Percentiles rank a stretch among this genome's conserved stretches.
These are phyloP conservation scores for Branchellion lobata DNA, from an alignment of 2,888 invertebrate species.

Conservation along the genomic window DNA sequence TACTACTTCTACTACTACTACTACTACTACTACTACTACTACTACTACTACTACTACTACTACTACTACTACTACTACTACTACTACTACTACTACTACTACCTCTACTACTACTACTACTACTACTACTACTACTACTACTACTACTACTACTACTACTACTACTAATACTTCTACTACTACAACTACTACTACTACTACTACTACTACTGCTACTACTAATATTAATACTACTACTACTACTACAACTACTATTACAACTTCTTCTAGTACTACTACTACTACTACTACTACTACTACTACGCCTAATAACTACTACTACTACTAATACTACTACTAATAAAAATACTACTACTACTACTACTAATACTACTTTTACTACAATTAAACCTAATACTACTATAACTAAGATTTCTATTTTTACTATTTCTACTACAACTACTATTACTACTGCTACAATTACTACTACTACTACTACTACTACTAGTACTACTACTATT, in stretches of 20 bases:
- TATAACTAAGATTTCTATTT: not conserved
- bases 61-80: not conserved
- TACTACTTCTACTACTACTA: not conserved
- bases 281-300: slow-evolving; percentile 22
- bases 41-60: not conserved
- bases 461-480: slow-evolving; percentile 21
- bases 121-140: not conserved
- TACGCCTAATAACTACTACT: slow-evolving; percentile 3
- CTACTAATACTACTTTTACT: not conserved
- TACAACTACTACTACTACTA: not conserved
- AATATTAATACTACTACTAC: not conserved
- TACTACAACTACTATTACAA: slow-evolving; percentile 1
- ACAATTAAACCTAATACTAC: not conserved
- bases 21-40: not conserved
- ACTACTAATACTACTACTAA: slow-evolving; percentile 1
- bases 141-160: not conserved
- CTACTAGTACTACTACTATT: slow-evolving; percentile 18
- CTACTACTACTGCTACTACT: slow-evolving; percentile 12
- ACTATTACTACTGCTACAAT: not conserved
- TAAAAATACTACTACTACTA: slow-evolving; percentile 1
- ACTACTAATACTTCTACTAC: not conserved
- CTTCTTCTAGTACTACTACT: not conserved
- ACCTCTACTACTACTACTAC: not conserved
- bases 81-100: not conserved
- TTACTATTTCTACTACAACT: slow-evolving; percentile 1